Base-by-base conservation (phyloP, 2,888 invertebrate species). In the Athalia rosae region DNA sequence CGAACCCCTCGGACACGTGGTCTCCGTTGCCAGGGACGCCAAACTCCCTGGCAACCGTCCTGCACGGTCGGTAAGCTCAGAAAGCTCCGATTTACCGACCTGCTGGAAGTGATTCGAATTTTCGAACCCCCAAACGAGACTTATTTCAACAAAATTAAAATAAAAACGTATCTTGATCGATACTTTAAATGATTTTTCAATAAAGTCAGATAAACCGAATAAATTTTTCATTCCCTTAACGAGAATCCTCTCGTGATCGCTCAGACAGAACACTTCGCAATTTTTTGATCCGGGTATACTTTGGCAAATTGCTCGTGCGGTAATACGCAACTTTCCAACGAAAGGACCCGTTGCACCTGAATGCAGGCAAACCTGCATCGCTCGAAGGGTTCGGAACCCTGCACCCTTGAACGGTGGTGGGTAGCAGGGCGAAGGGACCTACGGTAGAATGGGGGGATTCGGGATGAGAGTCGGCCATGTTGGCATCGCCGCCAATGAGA, bases 391-490 rank as follows among this genome's bases (percentile, higher is more conserved):
- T 56, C 58, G 28, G 47, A 59, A 4, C 47, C 74, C 61, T 74
- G 74, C 47, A 61, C 58, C 71, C 58, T 71, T 53, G 41, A 15
- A 69, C 45, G 62, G 58, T 76, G 76, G 59, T 59, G 56, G 66
- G 48, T 15, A 48, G 48, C 77, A 73, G 77, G 74, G 81, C 78
- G 78, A 61, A 77, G 79, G 80, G 76, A 78, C 78, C 78, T 78
- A 41, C 15, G n/a, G 66, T 13, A 43, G 77, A 76, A 50, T 77
- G n/a, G 66, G 13, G 43, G 77, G 77, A 50, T 77, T 11, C 4
- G 45, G 76, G 74, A 77, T 80, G 83, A 79, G 83, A 41, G 62
- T 85, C 89, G 79, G 89, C 89, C 89, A 89, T 89, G 88, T 88
- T 89, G 85, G 81, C 47, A 67, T 76, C 11, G 53, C 79, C 78